These are phyloP conservation scores for Arctopsyche grandis DNA, from an alignment of 1,140 invertebrate species.

Conservation along the genomic window DNA sequence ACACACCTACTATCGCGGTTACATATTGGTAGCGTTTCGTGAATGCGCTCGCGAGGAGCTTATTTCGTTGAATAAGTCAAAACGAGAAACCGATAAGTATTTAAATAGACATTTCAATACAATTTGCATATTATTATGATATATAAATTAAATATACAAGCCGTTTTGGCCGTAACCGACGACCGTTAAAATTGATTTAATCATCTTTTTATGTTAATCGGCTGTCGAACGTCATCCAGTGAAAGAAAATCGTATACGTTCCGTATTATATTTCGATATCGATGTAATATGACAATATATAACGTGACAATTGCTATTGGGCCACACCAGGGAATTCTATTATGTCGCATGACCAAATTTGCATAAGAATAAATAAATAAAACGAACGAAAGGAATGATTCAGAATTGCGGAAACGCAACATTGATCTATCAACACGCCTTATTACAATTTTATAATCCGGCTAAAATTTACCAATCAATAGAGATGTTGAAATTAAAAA, in stretches of 20 bases:
- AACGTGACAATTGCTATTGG: background rate
- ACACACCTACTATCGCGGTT: conserved; percentile 19
- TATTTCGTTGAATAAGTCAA: conserved; percentile 13
- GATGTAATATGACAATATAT: background rate
- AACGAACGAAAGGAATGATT: no score
- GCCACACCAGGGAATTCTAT: no score
- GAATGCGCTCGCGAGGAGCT: background rate
- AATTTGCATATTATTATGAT: conserved; percentile 32
- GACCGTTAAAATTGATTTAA: conserved; percentile 32
- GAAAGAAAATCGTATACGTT: background rate
- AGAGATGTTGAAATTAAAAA: no score
- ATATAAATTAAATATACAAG: conserved; percentile 28
- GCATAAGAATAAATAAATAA: no score
- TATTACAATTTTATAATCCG: no score
- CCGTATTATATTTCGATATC: background rate
- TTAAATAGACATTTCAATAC: conserved; percentile 32
- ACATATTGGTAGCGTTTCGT: background rate
- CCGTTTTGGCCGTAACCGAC: conserved; percentile 18
- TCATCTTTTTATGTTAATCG: conserved; percentile 32
- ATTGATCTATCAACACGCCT: no score
- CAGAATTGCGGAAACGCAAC: no score
- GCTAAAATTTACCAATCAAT: no score
- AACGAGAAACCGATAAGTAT: conserved; percentile 29
- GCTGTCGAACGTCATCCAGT: background rate
- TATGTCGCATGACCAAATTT: no score